phyloP scores from a whole-genome alignment of 2,797 vertebrate genomes.

The Anas acuta region DNA sequence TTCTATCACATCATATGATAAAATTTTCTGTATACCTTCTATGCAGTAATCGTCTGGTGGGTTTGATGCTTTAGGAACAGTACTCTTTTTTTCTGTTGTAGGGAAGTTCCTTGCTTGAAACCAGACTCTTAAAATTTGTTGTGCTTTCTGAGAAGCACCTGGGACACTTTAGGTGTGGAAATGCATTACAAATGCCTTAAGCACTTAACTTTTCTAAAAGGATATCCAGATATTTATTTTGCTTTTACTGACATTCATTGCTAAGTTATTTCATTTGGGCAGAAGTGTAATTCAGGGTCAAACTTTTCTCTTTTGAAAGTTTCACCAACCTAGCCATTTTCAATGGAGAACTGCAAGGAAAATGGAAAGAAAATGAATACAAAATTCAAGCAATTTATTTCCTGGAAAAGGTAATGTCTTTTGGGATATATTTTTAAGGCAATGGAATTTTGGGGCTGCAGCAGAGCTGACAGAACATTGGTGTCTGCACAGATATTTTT shows the following conservation, averaged over 20 bases:
- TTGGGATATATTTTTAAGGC: background rate
- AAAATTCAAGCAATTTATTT: background rate
- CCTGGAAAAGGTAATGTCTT: background rate
- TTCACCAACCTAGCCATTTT: background rate
- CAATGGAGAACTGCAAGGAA: background rate
- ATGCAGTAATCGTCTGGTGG: background rate
- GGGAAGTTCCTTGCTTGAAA: background rate
- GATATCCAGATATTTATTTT: background rate
- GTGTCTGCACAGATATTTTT: background rate
- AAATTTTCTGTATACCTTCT: background rate
- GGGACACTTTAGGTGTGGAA: background rate
- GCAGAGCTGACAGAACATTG: background rate
- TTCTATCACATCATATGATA: background rate
- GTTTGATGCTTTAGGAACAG: background rate
- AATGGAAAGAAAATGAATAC: background rate
- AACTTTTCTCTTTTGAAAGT: background rate
- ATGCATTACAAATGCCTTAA: background rate
- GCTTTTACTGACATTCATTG: background rate
- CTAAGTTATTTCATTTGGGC: background rate
- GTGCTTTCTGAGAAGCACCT: background rate
- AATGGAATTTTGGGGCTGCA: background rate
- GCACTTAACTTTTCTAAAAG: background rate
- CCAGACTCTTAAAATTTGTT: background rate
- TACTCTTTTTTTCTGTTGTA: background rate
- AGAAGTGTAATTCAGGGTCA: background rate